Conservation (phyloP, 2,113 vertebrate genomes). For the Colaptes auratus region DNA sequence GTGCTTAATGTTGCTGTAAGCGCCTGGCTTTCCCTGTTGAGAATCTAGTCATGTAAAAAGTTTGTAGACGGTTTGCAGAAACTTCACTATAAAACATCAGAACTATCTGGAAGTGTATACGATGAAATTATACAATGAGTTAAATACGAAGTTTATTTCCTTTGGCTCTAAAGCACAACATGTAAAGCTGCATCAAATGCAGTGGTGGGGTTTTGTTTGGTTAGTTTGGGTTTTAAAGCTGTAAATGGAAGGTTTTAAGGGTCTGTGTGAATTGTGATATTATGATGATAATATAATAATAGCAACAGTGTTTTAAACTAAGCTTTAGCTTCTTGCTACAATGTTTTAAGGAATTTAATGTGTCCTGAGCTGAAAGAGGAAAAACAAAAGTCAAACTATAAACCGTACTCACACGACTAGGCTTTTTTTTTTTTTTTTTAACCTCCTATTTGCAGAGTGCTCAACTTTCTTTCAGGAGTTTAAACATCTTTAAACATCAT, state of each 20-base stretch:
- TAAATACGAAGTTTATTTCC: neutral
- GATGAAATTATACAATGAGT: neutral
- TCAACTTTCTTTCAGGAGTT: neutral
- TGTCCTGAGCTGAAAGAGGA: neutral
- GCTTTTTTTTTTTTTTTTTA: neutral
- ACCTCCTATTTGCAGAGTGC: neutral
- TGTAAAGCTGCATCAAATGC: neutral
- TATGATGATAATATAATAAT: neutral
- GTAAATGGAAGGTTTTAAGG: neutral
- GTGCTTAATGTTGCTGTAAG: neutral
- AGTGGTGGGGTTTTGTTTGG: neutral
- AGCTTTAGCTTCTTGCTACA: neutral
- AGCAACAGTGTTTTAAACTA: neutral
- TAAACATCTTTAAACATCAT: neutral
- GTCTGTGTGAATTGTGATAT: neutral
- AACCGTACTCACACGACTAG: neutral
- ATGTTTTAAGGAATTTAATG: neutral
- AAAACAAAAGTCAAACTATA: neutral
- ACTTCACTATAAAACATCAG: neutral
- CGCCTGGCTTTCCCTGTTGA: neutral
- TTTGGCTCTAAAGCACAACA: neutral
- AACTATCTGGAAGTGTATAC: neutral
- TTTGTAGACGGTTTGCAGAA: constrained; percentile 44
- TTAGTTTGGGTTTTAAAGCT: neutral
- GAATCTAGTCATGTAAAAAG: neutral